These are phyloP conservation scores for Koerneria pararmatus DNA, from an alignment of 2,888 invertebrate genomes.

Conservation along the genomic window DNA sequence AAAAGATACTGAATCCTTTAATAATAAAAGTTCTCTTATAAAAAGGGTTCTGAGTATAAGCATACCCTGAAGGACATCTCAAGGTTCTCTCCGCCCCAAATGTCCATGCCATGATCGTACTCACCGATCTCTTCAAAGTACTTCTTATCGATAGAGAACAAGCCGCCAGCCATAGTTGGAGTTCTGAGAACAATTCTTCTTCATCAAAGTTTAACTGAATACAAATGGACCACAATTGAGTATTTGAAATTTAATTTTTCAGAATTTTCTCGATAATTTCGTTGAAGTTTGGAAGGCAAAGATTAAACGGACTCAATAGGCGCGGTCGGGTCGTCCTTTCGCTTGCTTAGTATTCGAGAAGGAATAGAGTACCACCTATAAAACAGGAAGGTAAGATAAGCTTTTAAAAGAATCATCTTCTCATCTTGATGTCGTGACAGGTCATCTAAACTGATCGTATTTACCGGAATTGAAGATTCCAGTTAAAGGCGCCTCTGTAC, in stretches of 20 bases:
- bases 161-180: slow-evolving; percentile 88
- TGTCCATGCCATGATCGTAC: slow-evolving; percentile 71
- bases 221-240: slow-evolving; percentile 3
- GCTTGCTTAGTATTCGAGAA: slow-evolving; percentile 58
- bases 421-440: not conserved
- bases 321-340: slow-evolving; percentile 68
- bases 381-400: not conserved
- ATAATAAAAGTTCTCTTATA: not conserved
- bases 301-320: slow-evolving; percentile 64
- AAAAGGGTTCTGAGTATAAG: not conserved
- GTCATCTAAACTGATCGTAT: not conserved
- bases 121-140: slow-evolving; percentile 82
- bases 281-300: no score
- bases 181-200: slow-evolving; percentile 63
- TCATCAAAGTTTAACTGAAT: not conserved
- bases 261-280: no score
- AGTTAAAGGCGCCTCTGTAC: slow-evolving; percentile 94
- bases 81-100: slow-evolving; percentile 97
- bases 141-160: slow-evolving; percentile 81
- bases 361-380: slow-evolving; percentile 66
- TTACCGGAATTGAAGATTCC: slow-evolving; percentile 85
- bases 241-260: no score
- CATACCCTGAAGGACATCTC: slow-evolving; percentile 85
- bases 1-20: no score
- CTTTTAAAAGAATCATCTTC: not conserved